These are phyloP conservation scores for Silurus aristotelis DNA, from an alignment of 2,797 vertebrate species.

Conservation along the genomic window DNA sequence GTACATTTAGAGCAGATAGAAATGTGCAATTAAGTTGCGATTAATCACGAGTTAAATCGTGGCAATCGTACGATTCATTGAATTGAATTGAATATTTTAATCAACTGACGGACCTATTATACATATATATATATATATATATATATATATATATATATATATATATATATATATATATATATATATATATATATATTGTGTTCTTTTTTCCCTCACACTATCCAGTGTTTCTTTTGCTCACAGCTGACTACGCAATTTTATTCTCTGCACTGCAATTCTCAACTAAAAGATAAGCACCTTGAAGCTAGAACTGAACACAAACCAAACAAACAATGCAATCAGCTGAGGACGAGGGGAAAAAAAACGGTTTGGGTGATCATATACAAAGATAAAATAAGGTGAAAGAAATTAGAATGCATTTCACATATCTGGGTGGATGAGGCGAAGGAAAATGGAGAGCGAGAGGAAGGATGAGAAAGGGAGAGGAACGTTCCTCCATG, in stretches of 20 bases:
- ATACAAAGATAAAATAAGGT: conserved; percentile 3
- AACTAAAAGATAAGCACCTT: background rate
- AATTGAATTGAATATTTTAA: too few species aligned
- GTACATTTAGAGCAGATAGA: too few species aligned
- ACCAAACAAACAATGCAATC: conserved; percentile 23
- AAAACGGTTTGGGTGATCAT: background rate
- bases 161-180: too few species aligned
- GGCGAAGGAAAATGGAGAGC: conserved; percentile 35
- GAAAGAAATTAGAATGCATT: conserved; percentile 37
- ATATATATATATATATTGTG: too few species aligned
- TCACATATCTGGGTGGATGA: conserved; percentile 47
- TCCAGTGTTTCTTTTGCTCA: background rate
- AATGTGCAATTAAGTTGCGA: too few species aligned
- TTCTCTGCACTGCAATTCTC: background rate
- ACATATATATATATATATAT: too few species aligned
- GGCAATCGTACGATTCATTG: too few species aligned
- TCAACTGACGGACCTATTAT: too few species aligned
- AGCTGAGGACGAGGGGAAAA: conserved; percentile 19
- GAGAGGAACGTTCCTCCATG: conserved; percentile 47
- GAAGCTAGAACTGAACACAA: conserved; percentile 34
- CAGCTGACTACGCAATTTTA: background rate
- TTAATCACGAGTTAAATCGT: too few species aligned
- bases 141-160: too few species aligned
- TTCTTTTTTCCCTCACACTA: background rate
- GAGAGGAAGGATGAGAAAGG: conserved; percentile 5